Conservation (phyloP, 2,888 invertebrate genomes). For the Hylaea fasciaria region DNA sequence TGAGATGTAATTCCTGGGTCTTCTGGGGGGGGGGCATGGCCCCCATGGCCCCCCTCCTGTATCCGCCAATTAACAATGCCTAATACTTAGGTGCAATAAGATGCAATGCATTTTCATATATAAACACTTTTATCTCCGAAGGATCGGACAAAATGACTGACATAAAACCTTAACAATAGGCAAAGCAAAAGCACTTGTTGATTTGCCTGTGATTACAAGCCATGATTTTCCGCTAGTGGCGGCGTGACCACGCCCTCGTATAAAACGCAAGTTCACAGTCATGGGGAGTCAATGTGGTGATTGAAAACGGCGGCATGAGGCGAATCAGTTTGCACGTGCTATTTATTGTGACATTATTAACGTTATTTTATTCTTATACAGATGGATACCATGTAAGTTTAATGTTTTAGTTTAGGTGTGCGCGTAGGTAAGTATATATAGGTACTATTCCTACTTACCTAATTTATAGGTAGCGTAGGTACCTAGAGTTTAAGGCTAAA, state of each 20-base stretch:
- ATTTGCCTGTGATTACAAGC: conserved; percentile 60
- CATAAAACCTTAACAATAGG: conserved; percentile 28
- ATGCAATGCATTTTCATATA: not conserved
- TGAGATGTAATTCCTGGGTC: no score
- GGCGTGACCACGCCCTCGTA: conserved; percentile 77
- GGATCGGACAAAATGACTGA: conserved; percentile 2
- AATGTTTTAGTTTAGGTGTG: not conserved
- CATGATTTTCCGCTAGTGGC: conserved; percentile 70
- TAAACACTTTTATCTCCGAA: conserved; percentile 4
- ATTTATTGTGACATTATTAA: conserved; percentile 51
- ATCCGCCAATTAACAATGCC: no score
- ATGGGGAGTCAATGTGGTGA: conserved; percentile 65
- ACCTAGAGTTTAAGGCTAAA: no score
- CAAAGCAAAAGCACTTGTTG: conserved; percentile 48
- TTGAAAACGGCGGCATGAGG: conserved; percentile 64
- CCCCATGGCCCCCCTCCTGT: no score
- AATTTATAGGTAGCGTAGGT: no score
- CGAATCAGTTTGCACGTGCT: conserved; percentile 51
- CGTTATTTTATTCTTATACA: conserved; percentile 50
- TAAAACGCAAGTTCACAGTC: conserved; percentile 81
- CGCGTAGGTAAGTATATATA: not conserved
- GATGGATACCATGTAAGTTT: conserved; percentile 65
- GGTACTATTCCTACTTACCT: no score
- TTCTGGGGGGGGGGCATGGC: no score
- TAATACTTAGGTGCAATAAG: not conserved